These are phyloP conservation scores for Trididemnum clinides DNA, from an alignment of 23 tunicate species.

Conservation along the genomic window DNA sequence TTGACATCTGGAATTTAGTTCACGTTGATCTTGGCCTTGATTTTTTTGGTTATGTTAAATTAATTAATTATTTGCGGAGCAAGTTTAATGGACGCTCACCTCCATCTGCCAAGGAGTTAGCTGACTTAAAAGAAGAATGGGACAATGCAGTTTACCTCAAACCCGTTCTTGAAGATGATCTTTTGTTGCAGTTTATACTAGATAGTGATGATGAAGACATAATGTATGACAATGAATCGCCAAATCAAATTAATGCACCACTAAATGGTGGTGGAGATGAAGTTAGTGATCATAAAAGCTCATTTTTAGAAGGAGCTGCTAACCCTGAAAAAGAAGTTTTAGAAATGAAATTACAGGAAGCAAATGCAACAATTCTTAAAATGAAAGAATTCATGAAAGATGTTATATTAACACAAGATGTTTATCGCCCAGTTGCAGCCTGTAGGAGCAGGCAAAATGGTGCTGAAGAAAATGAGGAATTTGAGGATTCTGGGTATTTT, in stretches of 20 bases:
- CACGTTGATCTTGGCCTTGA: conserved; percentile 58
- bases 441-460: conserved; percentile 50
- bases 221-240: conserved; percentile 16
- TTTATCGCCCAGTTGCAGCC: conserved; percentile 87
- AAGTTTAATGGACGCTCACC: conserved; percentile 32
- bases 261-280: not conserved
- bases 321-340: conserved; percentile 30
- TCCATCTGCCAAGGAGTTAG: conserved; percentile 59
- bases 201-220: conserved; percentile 61
- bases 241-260: not conserved
- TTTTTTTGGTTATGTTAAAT: conserved; percentile 91
- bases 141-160: conserved; percentile 54
- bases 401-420: conserved; percentile 59
- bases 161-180: conserved; percentile 82
- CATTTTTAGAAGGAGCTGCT: not conserved
- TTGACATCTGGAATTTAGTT: conserved; percentile 91
- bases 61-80: conserved; percentile 72
- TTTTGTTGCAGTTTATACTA: conserved; percentile 75
- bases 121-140: conserved; percentile 32
- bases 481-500: conserved; percentile 95
- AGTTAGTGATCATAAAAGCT: not conserved
- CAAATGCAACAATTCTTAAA: conserved; percentile 31
- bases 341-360: not conserved
- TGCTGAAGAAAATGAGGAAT: conserved; percentile 75
- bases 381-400: conserved; percentile 94